Conservation (phyloP, 2,797 vertebrate genomes). For the Oryzias sinensis region DNA sequence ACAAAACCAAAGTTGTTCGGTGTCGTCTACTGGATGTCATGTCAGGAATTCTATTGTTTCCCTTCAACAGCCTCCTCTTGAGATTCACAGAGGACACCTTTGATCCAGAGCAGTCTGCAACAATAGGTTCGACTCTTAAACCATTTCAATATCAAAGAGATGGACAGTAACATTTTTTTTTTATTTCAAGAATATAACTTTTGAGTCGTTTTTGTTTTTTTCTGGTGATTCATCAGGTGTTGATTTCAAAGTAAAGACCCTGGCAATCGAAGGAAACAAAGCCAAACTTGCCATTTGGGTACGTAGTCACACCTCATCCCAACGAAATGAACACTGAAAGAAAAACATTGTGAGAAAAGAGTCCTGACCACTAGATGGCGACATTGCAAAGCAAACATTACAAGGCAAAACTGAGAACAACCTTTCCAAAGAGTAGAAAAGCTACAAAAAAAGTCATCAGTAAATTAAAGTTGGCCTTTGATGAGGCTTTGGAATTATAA, state of each 20-base stretch:
- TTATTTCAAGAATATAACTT: not conserved
- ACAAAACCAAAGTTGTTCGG: not conserved
- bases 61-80: slow-evolving; percentile 85
- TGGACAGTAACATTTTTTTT: no score
- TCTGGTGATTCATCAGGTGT: slow-evolving; percentile 79
- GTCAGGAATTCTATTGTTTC: slow-evolving; percentile 11
- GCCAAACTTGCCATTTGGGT: slow-evolving; percentile 99
- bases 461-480: no score
- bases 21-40: slow-evolving; percentile 15
- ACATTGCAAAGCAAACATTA: slow-evolving; percentile 20
- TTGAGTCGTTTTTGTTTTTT: not conserved
- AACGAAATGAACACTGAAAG: no score
- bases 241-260: slow-evolving; percentile 99
- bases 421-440: no score
- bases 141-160: not conserved
- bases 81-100: slow-evolving; percentile 98
- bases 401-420: not conserved
- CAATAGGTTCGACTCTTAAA: slow-evolving; percentile 84
- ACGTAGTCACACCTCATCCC: slow-evolving; percentile 11
- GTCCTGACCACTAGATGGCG: slow-evolving; percentile 43
- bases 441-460: no score
- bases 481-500: not conserved
- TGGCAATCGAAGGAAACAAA: slow-evolving; percentile 95
- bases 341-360: slow-evolving; percentile 46
- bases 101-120: slow-evolving; percentile 95